Evolutionary conservation across 1,140 invertebrate species (phyloP).

Genomic region (Caenorhabditis briggsae): DNA sequence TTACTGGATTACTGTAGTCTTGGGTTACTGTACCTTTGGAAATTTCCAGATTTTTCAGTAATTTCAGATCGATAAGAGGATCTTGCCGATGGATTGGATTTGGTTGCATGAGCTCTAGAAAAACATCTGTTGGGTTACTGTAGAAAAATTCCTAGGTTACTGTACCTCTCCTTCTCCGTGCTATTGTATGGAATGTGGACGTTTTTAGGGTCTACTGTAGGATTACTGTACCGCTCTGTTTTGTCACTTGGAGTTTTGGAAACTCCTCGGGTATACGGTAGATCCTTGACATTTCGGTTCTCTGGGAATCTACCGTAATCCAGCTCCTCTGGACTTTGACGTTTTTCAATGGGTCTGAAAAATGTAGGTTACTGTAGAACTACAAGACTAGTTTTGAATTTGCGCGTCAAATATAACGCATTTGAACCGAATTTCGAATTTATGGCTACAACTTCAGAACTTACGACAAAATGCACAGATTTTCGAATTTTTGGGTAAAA

Average conservation of each 20-base stretch:
- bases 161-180: neutral
- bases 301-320: neutral
- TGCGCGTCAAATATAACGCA: too few species aligned
- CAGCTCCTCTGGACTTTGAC: neutral
- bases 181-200: slow-evolving; percentile 5
- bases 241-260: neutral
- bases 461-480: too few species aligned
- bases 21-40: too few species aligned
- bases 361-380: neutral
- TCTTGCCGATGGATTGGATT: neutral
- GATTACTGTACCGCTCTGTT: neutral
- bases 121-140: neutral
- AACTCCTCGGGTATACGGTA: slow-evolving; percentile 1
- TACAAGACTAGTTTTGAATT: too few species aligned
- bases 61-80: neutral
- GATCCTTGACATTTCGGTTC: too few species aligned
- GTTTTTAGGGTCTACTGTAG: neutral
- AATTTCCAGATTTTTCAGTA: neutral
- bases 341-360: neutral
- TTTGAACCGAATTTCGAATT: too few species aligned
- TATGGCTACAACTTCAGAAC: too few species aligned
- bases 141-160: neutral
- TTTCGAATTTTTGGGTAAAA: too few species aligned
- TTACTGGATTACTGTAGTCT: neutral
- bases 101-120: neutral